A percentile compares a stretch with the other conserved stretches of the same genome.
Evolutionary conservation across 2,888 invertebrate genomes (phyloP).

Genomic region (Melanophora roralis): DNA sequence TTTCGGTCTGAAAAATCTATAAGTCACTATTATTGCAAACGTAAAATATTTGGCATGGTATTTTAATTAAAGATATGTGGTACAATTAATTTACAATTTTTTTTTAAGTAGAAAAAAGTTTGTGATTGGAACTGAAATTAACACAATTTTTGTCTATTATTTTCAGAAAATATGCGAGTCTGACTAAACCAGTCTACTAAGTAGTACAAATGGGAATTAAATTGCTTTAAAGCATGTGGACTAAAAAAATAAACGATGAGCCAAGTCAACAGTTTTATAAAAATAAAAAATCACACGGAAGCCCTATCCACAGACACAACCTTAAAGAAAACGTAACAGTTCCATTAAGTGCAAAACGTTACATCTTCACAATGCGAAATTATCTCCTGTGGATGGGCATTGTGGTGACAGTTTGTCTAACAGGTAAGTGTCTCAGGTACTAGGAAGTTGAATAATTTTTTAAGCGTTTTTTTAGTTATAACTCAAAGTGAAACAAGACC

Average conservation of each 20-base stretch:
- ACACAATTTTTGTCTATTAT: too few species aligned
- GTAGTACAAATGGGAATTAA: slow-evolving; percentile 30
- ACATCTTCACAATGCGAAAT: slow-evolving; percentile 36
- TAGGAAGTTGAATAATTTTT: too few species aligned
- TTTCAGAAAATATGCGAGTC: slow-evolving; percentile 53
- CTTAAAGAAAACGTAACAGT: slow-evolving; percentile 19
- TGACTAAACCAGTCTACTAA: slow-evolving; percentile 26
- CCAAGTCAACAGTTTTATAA: slow-evolving; percentile 22
- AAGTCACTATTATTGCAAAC: too few species aligned
- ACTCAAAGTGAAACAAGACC: too few species aligned
- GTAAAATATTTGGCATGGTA: too few species aligned
- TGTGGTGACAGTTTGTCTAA: slow-evolving; percentile 24
- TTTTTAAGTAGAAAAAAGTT: too few species aligned
- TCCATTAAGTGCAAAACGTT: neutral
- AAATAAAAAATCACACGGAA: slow-evolving; percentile 10
- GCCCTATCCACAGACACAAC: neutral
- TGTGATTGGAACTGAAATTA: too few species aligned
- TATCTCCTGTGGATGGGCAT: slow-evolving; percentile 31
- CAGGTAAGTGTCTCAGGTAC: slow-evolving; percentile 50
- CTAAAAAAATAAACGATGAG: slow-evolving; percentile 29
- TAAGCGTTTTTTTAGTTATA: too few species aligned
- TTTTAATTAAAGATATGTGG: too few species aligned
- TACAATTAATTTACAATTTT: neutral
- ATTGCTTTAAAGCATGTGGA: slow-evolving; percentile 51
- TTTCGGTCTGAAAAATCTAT: too few species aligned